Base-by-base conservation (phyloP, 92 coral and sea anemone species). In the Hydrozoanthus gracilis region DNA sequence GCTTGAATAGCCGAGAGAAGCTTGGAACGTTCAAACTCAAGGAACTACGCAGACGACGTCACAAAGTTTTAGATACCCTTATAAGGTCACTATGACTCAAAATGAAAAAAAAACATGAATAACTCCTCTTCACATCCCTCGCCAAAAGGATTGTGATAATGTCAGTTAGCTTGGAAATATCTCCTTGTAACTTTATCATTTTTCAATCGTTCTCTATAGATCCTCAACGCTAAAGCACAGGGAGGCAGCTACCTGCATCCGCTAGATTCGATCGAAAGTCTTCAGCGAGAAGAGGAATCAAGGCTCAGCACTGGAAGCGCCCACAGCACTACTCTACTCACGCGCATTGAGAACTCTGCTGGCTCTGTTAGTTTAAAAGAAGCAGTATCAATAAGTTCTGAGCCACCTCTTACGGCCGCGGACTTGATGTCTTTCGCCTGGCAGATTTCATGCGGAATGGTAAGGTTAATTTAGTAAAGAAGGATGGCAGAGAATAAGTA, bases 381-480 rank as follows among this genome's bases (percentile, higher is more conserved):
- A 8, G 56, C 74, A 65, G 3, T 80, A 4, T 20, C 85, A 13
- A 44, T 67, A 3, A 62, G 70, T 48, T 39, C 74, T 45, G 85
- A 80, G 18, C 6, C 17, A 14, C 74, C 85, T 60, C 60, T 80
- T 12, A 80, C 72, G 12, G 74, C 51, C 46, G 48, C 74, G 46
- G 85, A 80, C 85, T 74, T 80, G 12, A 65, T 66, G 46, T 80
- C 85, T 5, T 80, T 80, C 48, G 85, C 85, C 73, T 80, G 85
- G 85, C 85, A 80, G 73, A 48, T 80, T 47, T 51, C 85, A 20
- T 80, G 85, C 66, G 85, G 85, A 12, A 80, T 80, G 85, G 85
- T 80, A 80, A 80, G 85, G 6, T 3, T 7, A 11, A 9, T 49
- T 48, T 45, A n/a, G 17, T 45, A 27, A 27, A 27, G 39, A 27